Conservation (phyloP, 2,113 vertebrate genomes). For the Campylomormyrus numenius region DNA sequence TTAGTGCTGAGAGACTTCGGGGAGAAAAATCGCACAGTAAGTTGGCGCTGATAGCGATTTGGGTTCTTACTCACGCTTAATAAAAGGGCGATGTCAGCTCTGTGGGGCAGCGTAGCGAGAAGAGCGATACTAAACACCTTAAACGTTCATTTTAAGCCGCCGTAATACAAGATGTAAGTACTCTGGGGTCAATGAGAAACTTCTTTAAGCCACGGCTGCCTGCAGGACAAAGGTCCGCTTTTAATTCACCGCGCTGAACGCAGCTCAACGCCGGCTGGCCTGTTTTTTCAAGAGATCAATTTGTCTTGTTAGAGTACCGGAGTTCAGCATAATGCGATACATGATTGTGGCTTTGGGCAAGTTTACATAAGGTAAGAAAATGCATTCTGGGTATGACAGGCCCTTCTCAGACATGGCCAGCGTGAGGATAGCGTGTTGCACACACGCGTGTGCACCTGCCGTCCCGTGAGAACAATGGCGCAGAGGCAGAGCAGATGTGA, state of each 20-base stretch:
- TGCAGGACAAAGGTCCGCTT: conserved; percentile 22
- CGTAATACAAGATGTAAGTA: conserved; percentile 14
- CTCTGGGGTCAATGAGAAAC: conserved; percentile 23
- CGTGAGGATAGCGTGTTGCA: neutral
- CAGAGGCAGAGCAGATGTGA: neutral
- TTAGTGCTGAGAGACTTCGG: neutral
- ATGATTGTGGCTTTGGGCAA: conserved; percentile 19
- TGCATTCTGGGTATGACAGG: neutral
- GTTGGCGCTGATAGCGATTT: neutral
- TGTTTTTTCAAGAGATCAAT: conserved; percentile 24
- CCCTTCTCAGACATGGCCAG: neutral
- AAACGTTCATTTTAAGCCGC: conserved; percentile 11
- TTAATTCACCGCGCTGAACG: conserved; percentile 16
- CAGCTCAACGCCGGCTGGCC: conserved; percentile 8
- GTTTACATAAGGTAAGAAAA: conserved; percentile 15
- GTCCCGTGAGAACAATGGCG: neutral
- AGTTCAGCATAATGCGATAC: conserved; percentile 4
- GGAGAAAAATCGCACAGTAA: neutral
- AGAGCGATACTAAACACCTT: conserved; percentile 5
- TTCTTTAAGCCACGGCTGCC: conserved; percentile 17
- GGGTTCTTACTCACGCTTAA: neutral
- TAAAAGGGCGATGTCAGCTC: neutral
- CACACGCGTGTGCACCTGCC: neutral
- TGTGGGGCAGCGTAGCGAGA: neutral
- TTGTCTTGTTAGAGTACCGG: conserved; percentile 24